Evolutionary conservation across 1,140 invertebrate genomes (phyloP), one percentile per base, ranked within the genome.

Genomic region (Anastrepha ludens): DNA sequence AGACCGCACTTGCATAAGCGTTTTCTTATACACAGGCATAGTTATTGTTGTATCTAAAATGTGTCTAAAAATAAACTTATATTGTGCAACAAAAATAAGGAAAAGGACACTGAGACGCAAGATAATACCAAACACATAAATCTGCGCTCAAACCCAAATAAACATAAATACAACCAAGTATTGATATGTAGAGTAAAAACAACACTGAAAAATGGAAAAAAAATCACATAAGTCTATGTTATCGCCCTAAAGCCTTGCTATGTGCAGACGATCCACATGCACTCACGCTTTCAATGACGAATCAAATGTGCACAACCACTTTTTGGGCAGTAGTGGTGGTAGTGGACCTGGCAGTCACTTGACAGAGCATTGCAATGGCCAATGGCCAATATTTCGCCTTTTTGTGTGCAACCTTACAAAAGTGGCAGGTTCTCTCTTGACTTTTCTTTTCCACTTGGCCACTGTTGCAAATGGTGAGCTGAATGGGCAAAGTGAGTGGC

Each of bases 51-150:
- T 7, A 44, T 58, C 6, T 13, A 44, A 29, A 74, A 44, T 74
- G 13, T 17, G 67, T 29, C 11, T 9, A 20, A 81, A 50, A 50
- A 50, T 81, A 55, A 81, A 81, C 70, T 20, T n/a, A 78, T 41
- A 17, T 55, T 55, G 9, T 55, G 47, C 47, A 50, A 81, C 74
- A 81, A 81, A 50, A 81, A 29, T 47, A 47, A 47, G 7, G 44
- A 13, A 20, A 39, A 29, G 8, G 70, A 47, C 70, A 6, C n/a
- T 47, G 70, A 81, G 74, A 29, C n/a, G 47, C 47, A 81, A 81
- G 74, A 81, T 81, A 81, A 81, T 55, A 81, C n/a, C 44, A 20
- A 81, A 55, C 74, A 81, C 74, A 81, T 81, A 81, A 55, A 81
- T 81, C 74, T 81, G 7, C 15, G 47, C 47, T 81, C 70, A 2